Evolutionary conservation across 2,113 vertebrate genomes (phyloP).

Genomic region (Alaudala cheleensis): DNA sequence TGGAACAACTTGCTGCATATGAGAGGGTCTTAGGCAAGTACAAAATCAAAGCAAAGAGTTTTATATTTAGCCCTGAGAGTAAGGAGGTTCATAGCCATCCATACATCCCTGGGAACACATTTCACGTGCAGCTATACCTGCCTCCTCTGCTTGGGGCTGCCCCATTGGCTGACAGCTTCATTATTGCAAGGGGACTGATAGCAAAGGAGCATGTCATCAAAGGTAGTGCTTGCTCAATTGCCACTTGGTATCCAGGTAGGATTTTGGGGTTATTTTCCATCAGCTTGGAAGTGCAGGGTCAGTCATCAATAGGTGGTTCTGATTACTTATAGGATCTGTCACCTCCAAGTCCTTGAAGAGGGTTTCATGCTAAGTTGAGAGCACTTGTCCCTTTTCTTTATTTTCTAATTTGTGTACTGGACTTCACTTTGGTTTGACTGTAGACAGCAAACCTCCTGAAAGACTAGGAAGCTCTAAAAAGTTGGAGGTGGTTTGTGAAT

Average conservation of each 20-base stretch:
- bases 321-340: neutral
- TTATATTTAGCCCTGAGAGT: neutral
- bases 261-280: neutral
- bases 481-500: neutral
- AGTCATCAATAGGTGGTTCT: neutral
- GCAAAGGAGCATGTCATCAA: neutral
- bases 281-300: neutral
- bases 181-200: neutral
- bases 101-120: neutral
- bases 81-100: neutral
- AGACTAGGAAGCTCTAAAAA: neutral
- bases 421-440: neutral
- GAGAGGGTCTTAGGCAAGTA: neutral
- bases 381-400: neutral
- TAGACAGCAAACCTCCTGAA: neutral
- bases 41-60: neutral
- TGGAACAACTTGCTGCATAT: neutral
- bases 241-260: neutral
- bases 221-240: neutral
- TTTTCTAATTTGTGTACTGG: neutral
- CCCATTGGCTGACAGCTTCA: rapidly evolving
- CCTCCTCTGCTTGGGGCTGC: neutral
- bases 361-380: neutral
- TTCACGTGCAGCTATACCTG: rapidly evolving
- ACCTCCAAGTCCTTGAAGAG: neutral